These are phyloP conservation scores for Bombus cullumanus DNA, from an alignment of 1,140 invertebrate species.

Conservation along the genomic window DNA sequence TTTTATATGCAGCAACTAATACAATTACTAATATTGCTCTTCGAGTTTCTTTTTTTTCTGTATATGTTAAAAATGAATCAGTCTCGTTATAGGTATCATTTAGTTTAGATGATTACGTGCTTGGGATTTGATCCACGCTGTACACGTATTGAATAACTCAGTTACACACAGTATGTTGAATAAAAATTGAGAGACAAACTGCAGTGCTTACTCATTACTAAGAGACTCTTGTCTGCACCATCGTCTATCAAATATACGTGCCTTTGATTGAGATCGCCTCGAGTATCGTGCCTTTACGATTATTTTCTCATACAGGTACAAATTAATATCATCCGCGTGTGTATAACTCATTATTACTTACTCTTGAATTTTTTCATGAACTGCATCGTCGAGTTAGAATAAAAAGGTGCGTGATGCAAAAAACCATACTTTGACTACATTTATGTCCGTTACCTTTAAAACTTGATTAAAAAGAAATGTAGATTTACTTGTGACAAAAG, in stretches of 20 bases:
- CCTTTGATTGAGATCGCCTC: conserved; percentile 60
- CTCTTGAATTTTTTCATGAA: conserved; percentile 17
- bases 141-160: conserved; percentile 38
- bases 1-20: background rate
- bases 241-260: conserved; percentile 50
- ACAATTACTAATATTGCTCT: background rate
- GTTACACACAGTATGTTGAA: conserved; percentile 56
- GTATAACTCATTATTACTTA: conserved; percentile 9
- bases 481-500: background rate
- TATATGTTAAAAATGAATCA: background rate
- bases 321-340: conserved; percentile 44
- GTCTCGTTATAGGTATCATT: background rate
- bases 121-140: conserved; percentile 61
- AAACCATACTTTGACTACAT: conserved; percentile 15
- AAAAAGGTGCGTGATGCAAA: conserved; percentile 33
- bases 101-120: conserved; percentile 37
- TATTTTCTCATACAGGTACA: conserved; percentile 57
- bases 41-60: background rate
- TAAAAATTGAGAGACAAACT: conserved; percentile 60
- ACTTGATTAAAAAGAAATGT: background rate
- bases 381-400: conserved; percentile 31
- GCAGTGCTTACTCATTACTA: conserved; percentile 57
- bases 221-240: conserved; percentile 21
- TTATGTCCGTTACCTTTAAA: conserved; percentile 10
- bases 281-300: conserved; percentile 58